Evolutionary conservation across 1,140 invertebrate genomes (phyloP).

Genomic region (Drosophila nigromelanica): DNA sequence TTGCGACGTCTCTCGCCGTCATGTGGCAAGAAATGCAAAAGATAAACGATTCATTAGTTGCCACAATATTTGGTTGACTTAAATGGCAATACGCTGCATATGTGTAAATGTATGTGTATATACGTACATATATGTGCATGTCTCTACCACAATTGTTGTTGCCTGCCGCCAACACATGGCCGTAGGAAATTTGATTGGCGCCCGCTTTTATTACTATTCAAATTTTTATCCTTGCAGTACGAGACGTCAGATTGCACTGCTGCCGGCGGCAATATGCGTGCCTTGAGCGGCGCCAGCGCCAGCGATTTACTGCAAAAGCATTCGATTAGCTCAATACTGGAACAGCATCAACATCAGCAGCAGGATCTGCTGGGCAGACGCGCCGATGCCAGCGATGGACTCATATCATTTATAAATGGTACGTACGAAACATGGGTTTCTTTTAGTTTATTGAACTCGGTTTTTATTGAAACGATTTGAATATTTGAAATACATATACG

Average conservation of each 20-base stretch:
- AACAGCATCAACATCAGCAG: slow-evolving; percentile 71
- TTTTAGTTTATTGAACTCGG: too few species aligned
- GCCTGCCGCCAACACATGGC: slow-evolving; percentile 17
- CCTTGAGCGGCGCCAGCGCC: slow-evolving; percentile 64
- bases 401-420: slow-evolving; percentile 78
- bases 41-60: slow-evolving; percentile 82
- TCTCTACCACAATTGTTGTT: slow-evolving; percentile 24
- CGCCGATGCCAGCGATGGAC: slow-evolving; percentile 57
- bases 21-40: slow-evolving; percentile 78
- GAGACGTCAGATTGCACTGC: slow-evolving; percentile 64
- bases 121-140: too few species aligned
- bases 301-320: slow-evolving; percentile 84
- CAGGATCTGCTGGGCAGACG: slow-evolving; percentile 57
- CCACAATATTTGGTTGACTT: slow-evolving; percentile 41
- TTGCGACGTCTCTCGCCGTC: slow-evolving; percentile 47
- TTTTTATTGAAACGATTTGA: too few species aligned
- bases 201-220: slow-evolving; percentile 62
- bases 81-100: slow-evolving; percentile 22
- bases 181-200: slow-evolving; percentile 20
- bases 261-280: slow-evolving; percentile 61
- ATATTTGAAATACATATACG: too few species aligned
- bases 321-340: slow-evolving; percentile 85
- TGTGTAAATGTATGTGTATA: not conserved
- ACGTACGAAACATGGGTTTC: not conserved
- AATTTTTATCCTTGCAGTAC: slow-evolving; percentile 63